Conservation (phyloP, 1,140 invertebrate genomes). For the Paraescarpia echinospica region DNA sequence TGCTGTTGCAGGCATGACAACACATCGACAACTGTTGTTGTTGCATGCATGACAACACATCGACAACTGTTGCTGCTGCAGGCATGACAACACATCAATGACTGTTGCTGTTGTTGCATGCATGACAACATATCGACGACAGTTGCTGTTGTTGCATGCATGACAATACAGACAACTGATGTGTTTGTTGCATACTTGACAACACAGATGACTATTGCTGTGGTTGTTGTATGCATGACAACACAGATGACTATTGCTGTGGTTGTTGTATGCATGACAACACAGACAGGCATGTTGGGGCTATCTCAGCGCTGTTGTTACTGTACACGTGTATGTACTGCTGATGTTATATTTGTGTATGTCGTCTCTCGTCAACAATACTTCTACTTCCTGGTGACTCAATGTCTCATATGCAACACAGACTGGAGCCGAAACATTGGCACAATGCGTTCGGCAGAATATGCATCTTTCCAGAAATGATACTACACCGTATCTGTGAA, state of each 20-base stretch:
- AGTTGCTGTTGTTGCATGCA: too few species aligned
- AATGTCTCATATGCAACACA: neutral
- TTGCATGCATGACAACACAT: too few species aligned
- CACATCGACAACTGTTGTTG: too few species aligned
- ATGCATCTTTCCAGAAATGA: neutral
- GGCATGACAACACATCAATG: too few species aligned
- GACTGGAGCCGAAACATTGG: neutral
- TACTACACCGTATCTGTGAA: neutral
- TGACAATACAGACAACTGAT: too few species aligned
- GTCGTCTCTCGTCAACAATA: neutral
- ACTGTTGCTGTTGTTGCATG: too few species aligned
- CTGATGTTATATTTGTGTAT: constrained; percentile 1
- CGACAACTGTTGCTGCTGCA: too few species aligned
- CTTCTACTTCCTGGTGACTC: neutral
- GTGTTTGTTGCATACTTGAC: too few species aligned
- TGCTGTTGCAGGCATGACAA: too few species aligned
- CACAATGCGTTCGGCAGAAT: neutral
- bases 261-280: neutral
- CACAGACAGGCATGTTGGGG: neutral
- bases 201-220: too few species aligned
- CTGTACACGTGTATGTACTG: neutral
- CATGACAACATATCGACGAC: neutral
- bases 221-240: too few species aligned
- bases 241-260: too few species aligned
- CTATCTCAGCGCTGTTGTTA: neutral